Conservation (phyloP, 2,797 vertebrate species). For the Dendrocincla tyrannina region DNA sequence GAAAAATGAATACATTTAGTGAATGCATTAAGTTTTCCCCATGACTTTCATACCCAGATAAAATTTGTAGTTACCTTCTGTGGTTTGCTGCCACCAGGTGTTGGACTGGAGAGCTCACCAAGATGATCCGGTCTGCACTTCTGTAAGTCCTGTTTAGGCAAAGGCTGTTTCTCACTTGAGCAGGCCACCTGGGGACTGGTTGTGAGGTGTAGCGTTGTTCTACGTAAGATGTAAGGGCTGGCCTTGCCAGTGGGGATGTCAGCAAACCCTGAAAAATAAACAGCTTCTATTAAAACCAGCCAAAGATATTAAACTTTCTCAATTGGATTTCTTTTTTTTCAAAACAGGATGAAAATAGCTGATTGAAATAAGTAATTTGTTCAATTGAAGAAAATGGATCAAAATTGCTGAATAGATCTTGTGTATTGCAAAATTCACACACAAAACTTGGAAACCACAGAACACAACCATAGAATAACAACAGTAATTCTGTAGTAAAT, state of each 20-base stretch:
- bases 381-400: not conserved
- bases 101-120: conserved; percentile 8
- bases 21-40: not conserved
- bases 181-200: conserved; percentile 74
- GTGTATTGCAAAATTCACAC: not conserved
- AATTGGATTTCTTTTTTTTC: not conserved
- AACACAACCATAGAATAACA: not conserved
- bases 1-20: not conserved
- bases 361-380: not conserved
- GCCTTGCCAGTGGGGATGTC: conserved; percentile 83
- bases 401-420: not conserved
- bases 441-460: not conserved
- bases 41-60: not conserved
- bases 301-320: not conserved
- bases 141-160: not conserved
- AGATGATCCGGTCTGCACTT: conserved; percentile 35
- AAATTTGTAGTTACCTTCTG: conserved; percentile 75
- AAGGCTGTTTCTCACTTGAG: conserved; percentile 20
- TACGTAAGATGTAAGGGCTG: conserved; percentile 82
- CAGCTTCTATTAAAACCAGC: not conserved
- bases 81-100: conserved; percentile 79
- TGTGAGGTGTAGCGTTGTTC: conserved; percentile 77
- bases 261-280: conserved; percentile 80
- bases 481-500: not conserved
- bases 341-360: not conserved